Percentiles rank a stretch among this genome's conserved stretches.
Evolutionary conservation across 2,797 vertebrate genomes (phyloP).

Genomic region (Synanceia verrucosa): DNA sequence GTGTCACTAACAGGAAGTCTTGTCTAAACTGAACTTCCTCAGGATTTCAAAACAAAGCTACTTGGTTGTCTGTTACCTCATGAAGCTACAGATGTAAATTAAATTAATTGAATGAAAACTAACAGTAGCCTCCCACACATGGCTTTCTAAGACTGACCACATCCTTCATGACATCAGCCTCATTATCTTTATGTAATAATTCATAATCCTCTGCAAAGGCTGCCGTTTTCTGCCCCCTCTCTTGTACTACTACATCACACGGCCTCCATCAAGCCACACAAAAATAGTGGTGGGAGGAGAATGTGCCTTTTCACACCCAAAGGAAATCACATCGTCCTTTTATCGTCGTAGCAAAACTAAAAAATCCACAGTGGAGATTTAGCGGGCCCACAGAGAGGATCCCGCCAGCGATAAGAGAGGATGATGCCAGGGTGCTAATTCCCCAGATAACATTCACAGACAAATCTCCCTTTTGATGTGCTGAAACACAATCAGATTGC

Average conservation of each 20-base stretch:
- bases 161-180: slow-evolving; percentile 37
- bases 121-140: no score
- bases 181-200: slow-evolving; percentile 68
- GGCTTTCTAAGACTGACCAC: slow-evolving; percentile 16
- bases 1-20: no score
- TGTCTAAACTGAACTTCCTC: no score
- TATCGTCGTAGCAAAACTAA: slow-evolving; percentile 42
- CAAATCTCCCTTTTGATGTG: slow-evolving; percentile 74
- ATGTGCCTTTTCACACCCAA: slow-evolving; percentile 31
- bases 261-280: slow-evolving; percentile 33
- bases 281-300: slow-evolving; percentile 40
- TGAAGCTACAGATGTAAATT: no score
- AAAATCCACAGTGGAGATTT: slow-evolving; percentile 52
- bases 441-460: slow-evolving; percentile 75
- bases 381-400: slow-evolving; percentile 53
- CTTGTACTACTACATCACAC: slow-evolving; percentile 53
- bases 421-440: slow-evolving; percentile 68
- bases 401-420: slow-evolving; percentile 53
- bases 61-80: no score
- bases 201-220: slow-evolving; percentile 60
- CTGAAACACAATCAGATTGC: slow-evolving; percentile 65
- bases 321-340: slow-evolving; percentile 51
- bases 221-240: slow-evolving; percentile 10
- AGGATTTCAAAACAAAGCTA: no score
- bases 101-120: no score